Percentiles rank a stretch among this genome's conserved stretches.
Conservation (phyloP, 35 echinoderm and acorn worm genomes). For the Anneissia japonica region DNA sequence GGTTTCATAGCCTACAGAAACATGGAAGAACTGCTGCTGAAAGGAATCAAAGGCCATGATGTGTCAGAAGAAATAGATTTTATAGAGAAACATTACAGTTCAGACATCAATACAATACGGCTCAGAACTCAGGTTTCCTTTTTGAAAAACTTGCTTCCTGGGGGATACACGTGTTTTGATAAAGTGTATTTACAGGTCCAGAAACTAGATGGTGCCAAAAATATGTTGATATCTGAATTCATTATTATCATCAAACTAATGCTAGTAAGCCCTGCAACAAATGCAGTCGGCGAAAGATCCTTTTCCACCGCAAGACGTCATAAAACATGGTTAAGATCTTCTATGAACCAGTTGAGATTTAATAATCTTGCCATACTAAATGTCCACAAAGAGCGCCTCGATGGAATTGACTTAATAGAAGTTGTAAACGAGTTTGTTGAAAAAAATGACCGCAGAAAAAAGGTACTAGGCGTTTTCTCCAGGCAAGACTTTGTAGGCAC, state of each 20-base stretch:
- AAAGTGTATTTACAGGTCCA: no score
- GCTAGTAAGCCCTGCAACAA: conserved; percentile 35
- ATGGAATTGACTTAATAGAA: neutral
- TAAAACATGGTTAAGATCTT: conserved; percentile 22
- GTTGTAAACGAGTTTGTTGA: neutral
- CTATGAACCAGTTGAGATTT: conserved; percentile 3
- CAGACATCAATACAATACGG: no score
- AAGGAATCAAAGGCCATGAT: no score
- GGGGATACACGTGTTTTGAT: no score
- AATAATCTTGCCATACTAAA: neutral
- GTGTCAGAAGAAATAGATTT: no score
- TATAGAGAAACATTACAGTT: no score
- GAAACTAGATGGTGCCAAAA: no score
- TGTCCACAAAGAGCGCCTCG: neutral
- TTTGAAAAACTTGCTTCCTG: no score
- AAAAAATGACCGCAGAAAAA: neutral
- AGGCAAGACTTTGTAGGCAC: neutral
- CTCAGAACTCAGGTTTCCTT: no score
- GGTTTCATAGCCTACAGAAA: no score
- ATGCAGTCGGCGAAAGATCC: conserved; percentile 7
- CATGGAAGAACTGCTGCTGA: no score
- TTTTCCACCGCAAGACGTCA: conserved; percentile 14
- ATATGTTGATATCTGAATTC: conserved; percentile 15
- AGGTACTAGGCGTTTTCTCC: neutral
- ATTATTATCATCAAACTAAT: conserved; percentile 3